Evolutionary conservation across 2,888 invertebrate species (phyloP).

Genomic region (Cryptophagus acutangulus): DNA sequence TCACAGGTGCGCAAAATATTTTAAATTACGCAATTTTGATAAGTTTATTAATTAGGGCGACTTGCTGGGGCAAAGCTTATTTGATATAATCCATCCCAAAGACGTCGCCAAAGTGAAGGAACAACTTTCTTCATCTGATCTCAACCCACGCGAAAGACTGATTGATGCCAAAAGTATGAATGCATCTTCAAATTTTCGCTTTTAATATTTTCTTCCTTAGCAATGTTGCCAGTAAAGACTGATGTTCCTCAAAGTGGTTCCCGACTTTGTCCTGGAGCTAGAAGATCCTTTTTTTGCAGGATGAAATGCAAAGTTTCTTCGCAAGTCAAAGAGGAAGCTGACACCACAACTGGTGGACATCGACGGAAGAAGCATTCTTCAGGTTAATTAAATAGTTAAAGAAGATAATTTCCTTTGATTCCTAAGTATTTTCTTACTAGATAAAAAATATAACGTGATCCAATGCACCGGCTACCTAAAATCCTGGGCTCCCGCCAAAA

Average conservation of each 20-base stretch:
- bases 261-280: constrained; percentile 79
- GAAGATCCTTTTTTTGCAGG: constrained; percentile 89
- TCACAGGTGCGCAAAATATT: constrained; percentile 64
- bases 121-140: constrained; percentile 84
- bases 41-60: constrained; percentile 60
- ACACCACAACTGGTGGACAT: constrained; percentile 57
- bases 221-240: constrained; percentile 86
- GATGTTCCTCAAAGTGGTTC: constrained; percentile 72
- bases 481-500: constrained; percentile 81
- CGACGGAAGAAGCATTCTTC: constrained; percentile 61
- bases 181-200: background rate
- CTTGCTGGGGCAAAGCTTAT: constrained; percentile 85
- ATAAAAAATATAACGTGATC: constrained; percentile 81
- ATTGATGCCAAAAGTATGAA: constrained; percentile 84
- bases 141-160: constrained; percentile 79
- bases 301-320: constrained; percentile 73
- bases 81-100: constrained; percentile 91
- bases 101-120: constrained; percentile 94
- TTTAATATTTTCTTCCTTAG: constrained; percentile 48
- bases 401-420: background rate
- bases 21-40: too few species aligned
- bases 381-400: constrained; percentile 41
- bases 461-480: constrained; percentile 92
- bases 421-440: constrained; percentile 44
- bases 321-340: constrained; percentile 71